These are phyloP conservation scores for Genyomyrus donnyi DNA, from an alignment of 2,113 vertebrate species.

Conservation along the genomic window DNA sequence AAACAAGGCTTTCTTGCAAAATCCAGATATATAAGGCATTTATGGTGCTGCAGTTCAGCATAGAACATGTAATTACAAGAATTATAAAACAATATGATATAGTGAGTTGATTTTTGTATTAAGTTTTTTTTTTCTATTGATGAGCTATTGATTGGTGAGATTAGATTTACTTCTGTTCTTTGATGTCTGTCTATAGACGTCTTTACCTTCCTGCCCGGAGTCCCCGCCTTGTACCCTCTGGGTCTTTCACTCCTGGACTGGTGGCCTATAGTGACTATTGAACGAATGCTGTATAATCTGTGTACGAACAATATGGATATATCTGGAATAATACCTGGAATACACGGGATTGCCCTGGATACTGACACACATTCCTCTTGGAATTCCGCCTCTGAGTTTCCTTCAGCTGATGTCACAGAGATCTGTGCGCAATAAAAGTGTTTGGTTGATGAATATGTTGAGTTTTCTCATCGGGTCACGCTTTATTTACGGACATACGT, in stretches of 20 bases:
- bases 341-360: too few relatives aligned
- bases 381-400: background rate
- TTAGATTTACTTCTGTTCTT: background rate
- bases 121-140: background rate
- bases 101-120: background rate
- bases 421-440: too few relatives aligned
- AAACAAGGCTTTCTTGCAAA: background rate
- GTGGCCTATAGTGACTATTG: background rate
- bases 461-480: too few relatives aligned
- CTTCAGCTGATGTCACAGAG: background rate
- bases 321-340: too few relatives aligned
- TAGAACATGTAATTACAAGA: background rate
- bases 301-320: background rate
- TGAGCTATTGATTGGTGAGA: background rate
- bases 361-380: background rate
- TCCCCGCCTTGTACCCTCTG: too few relatives aligned
- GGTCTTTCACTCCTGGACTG: too few relatives aligned
- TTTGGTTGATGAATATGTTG: too few relatives aligned
- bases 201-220: too few relatives aligned
- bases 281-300: background rate
- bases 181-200: background rate
- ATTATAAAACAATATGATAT: background rate
- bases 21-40: background rate
- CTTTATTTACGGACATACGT: too few relatives aligned
- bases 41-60: background rate